Percentiles rank a stretch among this genome's conserved stretches.
Conservation (phyloP, 2,797 vertebrate species). For the Dicrostonyx torquatus region DNA sequence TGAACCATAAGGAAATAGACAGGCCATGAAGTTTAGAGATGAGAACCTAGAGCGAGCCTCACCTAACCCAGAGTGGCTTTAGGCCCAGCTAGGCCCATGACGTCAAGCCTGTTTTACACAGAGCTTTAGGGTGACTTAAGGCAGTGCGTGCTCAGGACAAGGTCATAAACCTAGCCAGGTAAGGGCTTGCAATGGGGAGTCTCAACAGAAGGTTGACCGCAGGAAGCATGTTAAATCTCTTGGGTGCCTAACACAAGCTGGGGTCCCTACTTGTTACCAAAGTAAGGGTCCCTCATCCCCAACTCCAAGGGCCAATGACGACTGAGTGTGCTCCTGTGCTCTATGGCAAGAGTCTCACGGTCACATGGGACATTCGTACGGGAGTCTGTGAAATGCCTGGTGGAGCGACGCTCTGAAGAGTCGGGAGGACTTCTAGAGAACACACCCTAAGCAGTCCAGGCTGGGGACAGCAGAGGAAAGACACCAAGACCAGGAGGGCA, state of each 20-base stretch:
- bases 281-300: background rate
- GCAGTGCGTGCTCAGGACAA: background rate
- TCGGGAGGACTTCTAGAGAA: background rate
- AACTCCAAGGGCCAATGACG: background rate
- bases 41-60: background rate
- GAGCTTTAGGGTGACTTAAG: background rate
- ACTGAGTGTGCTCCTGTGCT: background rate
- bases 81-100: background rate
- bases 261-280: background rate
- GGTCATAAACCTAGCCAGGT: background rate
- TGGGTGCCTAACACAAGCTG: background rate
- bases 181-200: background rate
- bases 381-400: background rate
- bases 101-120: background rate
- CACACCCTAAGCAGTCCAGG: background rate
- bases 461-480: background rate
- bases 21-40: background rate
- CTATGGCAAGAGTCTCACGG: fast-evolving
- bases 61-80: background rate
- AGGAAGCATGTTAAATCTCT: background rate
- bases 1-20: background rate
- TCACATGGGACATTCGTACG: too few relatives aligned
- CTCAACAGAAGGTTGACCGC: background rate
- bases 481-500: background rate
- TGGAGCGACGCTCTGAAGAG: background rate